Evolutionary conservation across 37 sponge, comb jelly and placozoan genomes (phyloP), one percentile per base, ranked within the genome.

Genomic region (Eunapius fragilis): DNA sequence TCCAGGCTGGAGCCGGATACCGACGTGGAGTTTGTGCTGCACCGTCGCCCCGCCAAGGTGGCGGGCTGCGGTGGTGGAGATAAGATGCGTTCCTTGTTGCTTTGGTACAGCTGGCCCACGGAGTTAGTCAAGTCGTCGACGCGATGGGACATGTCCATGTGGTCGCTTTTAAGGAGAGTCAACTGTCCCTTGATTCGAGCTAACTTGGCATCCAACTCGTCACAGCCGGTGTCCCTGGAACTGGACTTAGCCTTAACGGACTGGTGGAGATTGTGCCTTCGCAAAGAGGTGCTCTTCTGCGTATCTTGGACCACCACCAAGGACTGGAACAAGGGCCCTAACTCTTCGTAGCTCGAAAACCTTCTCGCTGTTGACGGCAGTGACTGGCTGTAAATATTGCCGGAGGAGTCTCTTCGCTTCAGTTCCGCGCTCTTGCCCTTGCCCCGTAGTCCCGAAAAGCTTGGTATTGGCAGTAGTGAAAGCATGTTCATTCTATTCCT

Each of bases 261-360:
- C 32, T 75, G 76, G 31, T 33, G 31, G 31, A 24, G 27, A 30
- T 75, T 30, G 24, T 75, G 76, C 27, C 33, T 31, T 70, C 68
- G 10, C 28, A 31, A 34, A 31, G 76, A 9, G 31, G 35, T 75
- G 68, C 26, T 23, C 25, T 13, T 26, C 68, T 67, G 13, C 45
- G 68, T 25, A 37, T 50, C 32, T 41, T 48, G 31, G 74, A 10
- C 12, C 17, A 30, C 14, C 10, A 71, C 17, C 41, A 75, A 6
- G 50, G 70, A 47, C 49, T 47, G 79, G 35, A 78, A 74, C 31
- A 72, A 31, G 2, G 75, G 81, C 33, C 75, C 78, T 67, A 87
- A 68, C 4, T 27, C 37, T 33, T 88, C 88, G 48, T 74, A 75
- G 77, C 88, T 88, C 45, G 88, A 81, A 71, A 88, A 88, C 25